These are phyloP conservation scores for Aplochiton taeniatus DNA, from an alignment of 2,797 vertebrate genomes.

Conservation along the genomic window DNA sequence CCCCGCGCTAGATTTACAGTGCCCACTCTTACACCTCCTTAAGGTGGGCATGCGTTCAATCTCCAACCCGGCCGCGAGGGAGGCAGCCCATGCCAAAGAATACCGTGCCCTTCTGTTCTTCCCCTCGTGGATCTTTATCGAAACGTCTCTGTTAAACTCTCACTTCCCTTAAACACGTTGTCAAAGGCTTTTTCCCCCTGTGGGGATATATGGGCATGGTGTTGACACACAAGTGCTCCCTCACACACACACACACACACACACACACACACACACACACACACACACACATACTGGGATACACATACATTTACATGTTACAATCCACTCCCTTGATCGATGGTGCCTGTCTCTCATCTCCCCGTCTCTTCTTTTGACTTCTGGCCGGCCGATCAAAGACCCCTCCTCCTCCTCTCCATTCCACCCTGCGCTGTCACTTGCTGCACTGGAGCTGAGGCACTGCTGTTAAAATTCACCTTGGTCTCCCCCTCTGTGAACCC, in stretches of 20 bases:
- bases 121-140: background rate
- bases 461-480: slow-evolving; percentile 70
- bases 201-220: no score
- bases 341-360: slow-evolving; percentile 40
- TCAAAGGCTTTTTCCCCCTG: no score
- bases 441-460: slow-evolving; percentile 60
- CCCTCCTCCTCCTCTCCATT: slow-evolving; percentile 27
- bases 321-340: slow-evolving; percentile 44
- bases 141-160: no score
- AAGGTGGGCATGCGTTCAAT: slow-evolving; percentile 33
- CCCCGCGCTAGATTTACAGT: slow-evolving; percentile 44
- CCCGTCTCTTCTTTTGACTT: slow-evolving; percentile 63
- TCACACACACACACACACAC: slow-evolving; percentile 4
- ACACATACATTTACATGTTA: background rate
- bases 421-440: slow-evolving; percentile 54
- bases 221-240: no score
- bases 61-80: slow-evolving; percentile 10
- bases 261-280: slow-evolving; percentile 17
- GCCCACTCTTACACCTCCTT: slow-evolving; percentile 9
- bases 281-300: slow-evolving; percentile 9
- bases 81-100: slow-evolving; percentile 13
- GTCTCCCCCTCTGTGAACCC: slow-evolving; percentile 63
- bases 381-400: slow-evolving; percentile 45
- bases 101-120: slow-evolving; percentile 5
- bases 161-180: no score